A percentile compares a stretch with the other conserved stretches of the same genome.
Conservation (phyloP, 2,797 vertebrate species). For the Echiichthys vipera region DNA sequence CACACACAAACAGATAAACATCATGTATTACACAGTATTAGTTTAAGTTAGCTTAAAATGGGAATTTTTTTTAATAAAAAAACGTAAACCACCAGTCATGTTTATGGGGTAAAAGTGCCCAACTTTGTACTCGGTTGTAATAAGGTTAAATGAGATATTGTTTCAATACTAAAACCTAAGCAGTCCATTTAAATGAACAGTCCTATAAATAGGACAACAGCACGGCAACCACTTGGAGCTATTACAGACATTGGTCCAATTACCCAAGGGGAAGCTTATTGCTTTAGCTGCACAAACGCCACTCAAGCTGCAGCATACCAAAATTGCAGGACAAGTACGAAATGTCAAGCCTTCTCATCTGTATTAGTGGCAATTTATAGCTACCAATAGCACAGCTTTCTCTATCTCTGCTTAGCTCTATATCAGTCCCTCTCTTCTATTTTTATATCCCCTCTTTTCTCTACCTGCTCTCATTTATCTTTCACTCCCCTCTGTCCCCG, state of each 20-base stretch:
- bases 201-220: constrained; percentile 81
- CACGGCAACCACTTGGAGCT: constrained; percentile 78
- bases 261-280: constrained; percentile 77
- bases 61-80: too few species aligned
- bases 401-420: constrained; percentile 66
- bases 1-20: neutral
- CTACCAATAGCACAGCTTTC: constrained; percentile 79
- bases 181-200: constrained; percentile 75
- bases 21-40: constrained; percentile 6
- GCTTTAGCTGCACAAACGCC: constrained; percentile 75
- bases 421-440: constrained; percentile 80
- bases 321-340: constrained; percentile 82
- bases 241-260: constrained; percentile 80
- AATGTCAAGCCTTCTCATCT: constrained; percentile 83
- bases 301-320: constrained; percentile 74
- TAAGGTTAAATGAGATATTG: constrained; percentile 76
- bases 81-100: too few species aligned
- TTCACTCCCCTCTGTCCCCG: constrained; percentile 72
- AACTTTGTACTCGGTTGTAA: too few species aligned
- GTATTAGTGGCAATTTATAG: constrained; percentile 85
- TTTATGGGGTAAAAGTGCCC: too few species aligned
- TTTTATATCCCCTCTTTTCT: constrained; percentile 80
- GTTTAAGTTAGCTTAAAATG: constrained; percentile 13
- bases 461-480: constrained; percentile 83
- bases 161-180: constrained; percentile 74